phyloP scores from a whole-genome alignment of 1,140 invertebrate species.

The Venturia canescens region DNA sequence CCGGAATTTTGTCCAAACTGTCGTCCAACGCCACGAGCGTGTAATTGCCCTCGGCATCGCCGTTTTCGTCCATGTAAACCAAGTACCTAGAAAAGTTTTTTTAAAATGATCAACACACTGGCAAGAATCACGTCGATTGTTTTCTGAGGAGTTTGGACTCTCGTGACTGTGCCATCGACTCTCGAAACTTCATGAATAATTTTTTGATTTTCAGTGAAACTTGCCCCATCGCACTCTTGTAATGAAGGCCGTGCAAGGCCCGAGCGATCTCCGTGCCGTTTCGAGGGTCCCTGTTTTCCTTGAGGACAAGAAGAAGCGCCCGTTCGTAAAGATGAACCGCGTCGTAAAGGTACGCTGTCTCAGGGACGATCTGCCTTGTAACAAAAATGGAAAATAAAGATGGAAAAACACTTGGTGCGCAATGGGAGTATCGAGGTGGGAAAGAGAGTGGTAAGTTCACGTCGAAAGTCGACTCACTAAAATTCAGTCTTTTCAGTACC shows the following conservation, averaged over 20 bases:
- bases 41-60: slow-evolving; percentile 97
- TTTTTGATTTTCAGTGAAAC: slow-evolving; percentile 58
- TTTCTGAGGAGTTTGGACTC: too few species aligned
- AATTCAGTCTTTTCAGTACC: too few species aligned
- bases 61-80: slow-evolving; percentile 95
- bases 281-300: slow-evolving; percentile 80
- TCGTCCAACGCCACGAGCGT: slow-evolving; percentile 87
- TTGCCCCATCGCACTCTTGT: slow-evolving; percentile 92
- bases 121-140: too few species aligned
- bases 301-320: slow-evolving; percentile 83
- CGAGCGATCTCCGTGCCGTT: slow-evolving; percentile 86
- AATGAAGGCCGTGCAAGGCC: slow-evolving; percentile 85
- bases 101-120: too few species aligned
- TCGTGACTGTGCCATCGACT: too few species aligned
- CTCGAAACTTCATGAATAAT: too few species aligned
- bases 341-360: slow-evolving; percentile 95
- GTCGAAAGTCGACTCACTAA: too few species aligned
- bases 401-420: background rate
- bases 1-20: slow-evolving; percentile 75
- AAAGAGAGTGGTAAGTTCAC: too few species aligned
- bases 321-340: slow-evolving; percentile 90
- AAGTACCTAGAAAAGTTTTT: slow-evolving; percentile 82
- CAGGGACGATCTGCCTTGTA: slow-evolving; percentile 85
- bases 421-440: slow-evolving; percentile 1
- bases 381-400: slow-evolving; percentile 56